Conservation (phyloP, 2,888 invertebrate genomes). For the Hydrotaea diabolus region DNA sequence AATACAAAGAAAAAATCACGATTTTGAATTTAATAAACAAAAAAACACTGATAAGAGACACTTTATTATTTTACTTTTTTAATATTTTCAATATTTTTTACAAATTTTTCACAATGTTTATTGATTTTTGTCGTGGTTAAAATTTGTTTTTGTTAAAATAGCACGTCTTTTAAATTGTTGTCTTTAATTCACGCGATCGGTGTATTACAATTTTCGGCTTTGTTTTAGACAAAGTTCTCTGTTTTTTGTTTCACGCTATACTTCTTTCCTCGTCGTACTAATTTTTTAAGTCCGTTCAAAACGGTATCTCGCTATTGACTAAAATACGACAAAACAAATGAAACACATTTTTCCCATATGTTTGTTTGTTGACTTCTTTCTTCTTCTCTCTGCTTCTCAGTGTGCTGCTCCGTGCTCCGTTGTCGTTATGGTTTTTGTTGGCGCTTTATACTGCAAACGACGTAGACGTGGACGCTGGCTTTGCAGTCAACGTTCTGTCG, state of each 20-base stretch:
- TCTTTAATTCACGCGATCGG: conserved; percentile 32
- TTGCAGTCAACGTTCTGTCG: conserved; percentile 17
- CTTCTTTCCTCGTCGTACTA: conserved; percentile 34
- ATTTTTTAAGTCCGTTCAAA: conserved; percentile 67
- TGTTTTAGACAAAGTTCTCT: conserved; percentile 51
- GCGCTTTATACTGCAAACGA: neutral
- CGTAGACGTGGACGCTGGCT: conserved; percentile 48
- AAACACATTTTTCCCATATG: conserved; percentile 69
- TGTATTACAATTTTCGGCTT: conserved; percentile 38
- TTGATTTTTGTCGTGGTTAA: neutral
- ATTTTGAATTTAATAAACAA: neutral
- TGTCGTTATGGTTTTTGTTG: conserved; percentile 40
- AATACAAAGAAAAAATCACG: neutral
- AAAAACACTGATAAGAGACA: conserved; percentile 53
- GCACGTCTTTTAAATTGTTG: neutral
- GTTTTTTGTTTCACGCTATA: conserved; percentile 40
- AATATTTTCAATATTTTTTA: conserved; percentile 18
- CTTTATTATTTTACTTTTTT: neutral
- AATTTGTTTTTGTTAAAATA: conserved; percentile 4
- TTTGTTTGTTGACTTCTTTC: conserved; percentile 49
- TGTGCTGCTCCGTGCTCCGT: conserved; percentile 46
- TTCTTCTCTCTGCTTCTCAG: conserved; percentile 31
- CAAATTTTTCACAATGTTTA: conserved; percentile 25
- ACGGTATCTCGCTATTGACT: conserved; percentile 73
- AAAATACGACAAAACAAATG: conserved; percentile 68